Evolutionary conservation across 2,113 vertebrate species (phyloP).

Genomic region (Macaca mulatta): DNA sequence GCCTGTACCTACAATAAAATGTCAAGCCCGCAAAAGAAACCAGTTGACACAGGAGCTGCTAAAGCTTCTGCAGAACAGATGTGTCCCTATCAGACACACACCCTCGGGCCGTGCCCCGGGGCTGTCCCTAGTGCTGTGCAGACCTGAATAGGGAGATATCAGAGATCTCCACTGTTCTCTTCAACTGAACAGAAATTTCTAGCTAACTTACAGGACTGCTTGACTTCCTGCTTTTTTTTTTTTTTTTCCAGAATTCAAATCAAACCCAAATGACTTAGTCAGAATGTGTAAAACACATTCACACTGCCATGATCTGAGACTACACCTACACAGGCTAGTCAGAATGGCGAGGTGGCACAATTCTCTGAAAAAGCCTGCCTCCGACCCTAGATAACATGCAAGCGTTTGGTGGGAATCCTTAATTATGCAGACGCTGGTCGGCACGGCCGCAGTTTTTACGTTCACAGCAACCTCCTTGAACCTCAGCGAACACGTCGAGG

Average conservation of each 20-base stretch:
- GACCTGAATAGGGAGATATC: conserved; percentile 60
- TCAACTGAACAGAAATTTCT: conserved; percentile 65
- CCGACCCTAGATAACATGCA: background rate
- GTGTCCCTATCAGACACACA: conserved; percentile 32
- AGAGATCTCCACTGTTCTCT: conserved; percentile 69
- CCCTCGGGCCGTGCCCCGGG: background rate
- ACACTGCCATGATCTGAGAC: background rate
- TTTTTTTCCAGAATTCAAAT: conserved; percentile 69
- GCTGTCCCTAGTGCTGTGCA: conserved; percentile 63
- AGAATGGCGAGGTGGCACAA: background rate
- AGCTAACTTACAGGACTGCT: conserved; percentile 58
- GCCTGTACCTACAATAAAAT: background rate
- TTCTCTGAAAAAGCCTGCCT: background rate
- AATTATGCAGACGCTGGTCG: background rate
- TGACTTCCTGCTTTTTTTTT: conserved; percentile 61
- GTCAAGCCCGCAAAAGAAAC: background rate
- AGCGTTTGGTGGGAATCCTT: background rate
- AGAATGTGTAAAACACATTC: background rate
- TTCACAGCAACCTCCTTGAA: background rate
- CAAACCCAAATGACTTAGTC: conserved; percentile 43
- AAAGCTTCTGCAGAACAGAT: background rate
- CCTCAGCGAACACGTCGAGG: background rate
- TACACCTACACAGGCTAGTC: background rate
- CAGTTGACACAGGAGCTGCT: background rate
- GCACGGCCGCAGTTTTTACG: background rate